These are phyloP conservation scores for Glomeris marginata DNA, from an alignment of 2,888 invertebrate species.

Conservation along the genomic window DNA sequence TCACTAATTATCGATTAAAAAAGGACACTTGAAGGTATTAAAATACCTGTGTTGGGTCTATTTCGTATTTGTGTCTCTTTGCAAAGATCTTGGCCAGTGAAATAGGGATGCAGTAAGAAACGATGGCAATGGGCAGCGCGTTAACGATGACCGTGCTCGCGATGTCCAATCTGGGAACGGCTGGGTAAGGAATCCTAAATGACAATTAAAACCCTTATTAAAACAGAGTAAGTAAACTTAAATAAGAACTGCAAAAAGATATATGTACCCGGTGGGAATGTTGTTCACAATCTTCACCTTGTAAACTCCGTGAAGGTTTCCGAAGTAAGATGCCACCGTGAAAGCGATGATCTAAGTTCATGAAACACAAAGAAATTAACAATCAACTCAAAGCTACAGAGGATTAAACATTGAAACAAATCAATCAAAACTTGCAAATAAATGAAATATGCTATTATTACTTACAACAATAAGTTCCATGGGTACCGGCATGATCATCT, in stretches of 20 bases:
- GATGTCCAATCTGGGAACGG: conserved; percentile 41
- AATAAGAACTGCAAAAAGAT: background rate
- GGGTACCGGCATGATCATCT: conserved; percentile 50
- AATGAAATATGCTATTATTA: conserved; percentile 4
- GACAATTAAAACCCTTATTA: background rate
- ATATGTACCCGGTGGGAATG: conserved; percentile 68
- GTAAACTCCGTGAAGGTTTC: conserved; percentile 41
- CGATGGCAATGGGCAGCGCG: conserved; percentile 49
- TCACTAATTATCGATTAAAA: background rate
- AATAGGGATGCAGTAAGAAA: conserved; percentile 54
- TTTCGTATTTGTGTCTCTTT: conserved; percentile 49
- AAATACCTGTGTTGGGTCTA: conserved; percentile 53
- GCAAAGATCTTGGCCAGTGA: conserved; percentile 61
- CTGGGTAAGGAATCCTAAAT: conserved; percentile 40
- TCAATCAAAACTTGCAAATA: too few relatives aligned
- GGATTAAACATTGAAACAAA: too few relatives aligned
- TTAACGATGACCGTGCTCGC: conserved; percentile 42
- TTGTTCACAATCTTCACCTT: conserved; percentile 51
- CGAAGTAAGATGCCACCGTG: conserved; percentile 49
- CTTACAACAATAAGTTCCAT: conserved; percentile 63
- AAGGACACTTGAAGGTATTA: too few relatives aligned
- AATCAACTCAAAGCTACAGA: too few relatives aligned
- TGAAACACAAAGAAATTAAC: too few relatives aligned
- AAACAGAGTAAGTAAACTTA: background rate
- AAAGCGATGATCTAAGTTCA: conserved; percentile 28